Evolutionary conservation across 2,888 invertebrate species (phyloP).

Genomic region (Pycnomerus fuliginosus): DNA sequence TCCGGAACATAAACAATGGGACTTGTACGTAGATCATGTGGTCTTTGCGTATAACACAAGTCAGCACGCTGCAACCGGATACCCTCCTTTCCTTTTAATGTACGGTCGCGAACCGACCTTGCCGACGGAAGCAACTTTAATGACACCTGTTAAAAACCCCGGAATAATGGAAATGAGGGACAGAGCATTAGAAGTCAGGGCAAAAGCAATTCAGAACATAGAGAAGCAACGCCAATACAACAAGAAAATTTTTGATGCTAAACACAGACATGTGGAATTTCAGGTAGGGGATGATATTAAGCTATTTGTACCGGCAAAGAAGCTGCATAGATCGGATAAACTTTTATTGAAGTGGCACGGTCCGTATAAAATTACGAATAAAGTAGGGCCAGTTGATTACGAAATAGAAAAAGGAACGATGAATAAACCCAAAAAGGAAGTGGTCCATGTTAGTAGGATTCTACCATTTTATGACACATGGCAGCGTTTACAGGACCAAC

Average conservation of each 20-base stretch:
- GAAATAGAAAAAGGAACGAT: background rate
- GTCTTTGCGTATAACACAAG: conserved; percentile 31
- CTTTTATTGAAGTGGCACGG: background rate
- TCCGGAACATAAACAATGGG: background rate
- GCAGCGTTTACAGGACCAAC: background rate
- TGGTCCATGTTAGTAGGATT: background rate
- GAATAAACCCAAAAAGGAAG: background rate
- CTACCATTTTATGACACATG: background rate
- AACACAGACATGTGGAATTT: too few relatives aligned
- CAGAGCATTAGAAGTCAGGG: conserved; percentile 1
- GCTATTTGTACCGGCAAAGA: background rate
- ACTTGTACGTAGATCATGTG: conserved; percentile 20
- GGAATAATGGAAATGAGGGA: background rate
- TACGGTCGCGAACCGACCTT: conserved; percentile 25
- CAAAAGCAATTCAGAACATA: too few relatives aligned
- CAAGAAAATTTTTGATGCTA: too few relatives aligned
- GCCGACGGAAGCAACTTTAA: conserved; percentile 24
- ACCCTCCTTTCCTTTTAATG: conserved; percentile 23
- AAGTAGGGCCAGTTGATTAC: background rate
- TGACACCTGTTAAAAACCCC: background rate
- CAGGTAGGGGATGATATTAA: too few relatives aligned
- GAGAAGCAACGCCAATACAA: too few relatives aligned
- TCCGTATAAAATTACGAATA: background rate
- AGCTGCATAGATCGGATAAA: background rate
- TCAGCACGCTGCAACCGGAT: conserved; percentile 26